Percentiles rank a stretch among this genome's conserved stretches.
These are phyloP conservation scores for Temnothorax curvispinosus DNA, from an alignment of 1,140 invertebrate species.

Conservation along the genomic window DNA sequence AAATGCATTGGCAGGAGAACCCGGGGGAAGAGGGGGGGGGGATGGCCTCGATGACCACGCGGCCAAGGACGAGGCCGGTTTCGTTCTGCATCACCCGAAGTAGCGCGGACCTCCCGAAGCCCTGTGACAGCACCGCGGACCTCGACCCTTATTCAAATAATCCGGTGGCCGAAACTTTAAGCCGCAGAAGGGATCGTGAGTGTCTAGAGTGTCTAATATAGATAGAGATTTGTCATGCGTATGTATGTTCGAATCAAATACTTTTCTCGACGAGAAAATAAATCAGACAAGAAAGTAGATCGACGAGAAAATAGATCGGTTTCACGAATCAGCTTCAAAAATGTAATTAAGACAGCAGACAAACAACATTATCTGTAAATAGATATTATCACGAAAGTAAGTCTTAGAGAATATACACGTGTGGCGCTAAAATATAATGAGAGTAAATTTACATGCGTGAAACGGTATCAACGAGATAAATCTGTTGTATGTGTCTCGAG, in stretches of 20 bases:
- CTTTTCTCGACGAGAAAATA: not conserved
- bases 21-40: not conserved
- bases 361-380: not conserved
- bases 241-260: not conserved
- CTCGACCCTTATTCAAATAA: constrained; percentile 35
- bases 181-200: too few species aligned
- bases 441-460: not conserved
- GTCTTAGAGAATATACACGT: not conserved
- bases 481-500: constrained; percentile 16
- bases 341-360: not conserved
- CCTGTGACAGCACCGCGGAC: not conserved
- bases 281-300: too few species aligned
- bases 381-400: not conserved
- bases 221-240: not conserved
- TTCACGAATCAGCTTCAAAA: not conserved
- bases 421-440: not conserved
- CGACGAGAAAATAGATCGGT: too few species aligned
- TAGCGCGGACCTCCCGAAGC: constrained; percentile 56
- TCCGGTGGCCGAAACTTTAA: not conserved
- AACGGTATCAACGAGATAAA: constrained; percentile 29
- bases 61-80: constrained; percentile 67
- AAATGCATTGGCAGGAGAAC: constrained; percentile 42
- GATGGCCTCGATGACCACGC: constrained; percentile 60
- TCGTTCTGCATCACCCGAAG: not conserved
- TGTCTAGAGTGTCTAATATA: not conserved